A percentile compares a stretch with the other conserved stretches of the same genome.
phyloP scores from a whole-genome alignment of 2,888 invertebrate genomes.

The Lasioglossum lativentre region DNA sequence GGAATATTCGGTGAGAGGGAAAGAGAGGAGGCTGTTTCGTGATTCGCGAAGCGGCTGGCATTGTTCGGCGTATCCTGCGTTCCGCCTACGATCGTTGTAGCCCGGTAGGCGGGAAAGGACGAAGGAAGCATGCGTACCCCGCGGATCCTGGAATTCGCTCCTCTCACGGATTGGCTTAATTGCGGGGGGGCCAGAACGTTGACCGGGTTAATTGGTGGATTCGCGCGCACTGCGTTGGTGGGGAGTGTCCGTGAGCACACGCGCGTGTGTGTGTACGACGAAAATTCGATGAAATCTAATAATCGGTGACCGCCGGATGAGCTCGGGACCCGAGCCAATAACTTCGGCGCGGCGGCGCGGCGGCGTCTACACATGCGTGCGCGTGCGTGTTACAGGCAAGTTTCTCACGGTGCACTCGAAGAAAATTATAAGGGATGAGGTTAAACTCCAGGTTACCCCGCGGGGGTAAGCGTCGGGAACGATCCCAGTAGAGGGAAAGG shows the following conservation, averaged over 20 bases:
- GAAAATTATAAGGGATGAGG: constrained; percentile 82
- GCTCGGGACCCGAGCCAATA: neutral
- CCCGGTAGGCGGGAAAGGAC: neutral
- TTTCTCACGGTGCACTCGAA: constrained; percentile 84
- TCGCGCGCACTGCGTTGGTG: too few species aligned
- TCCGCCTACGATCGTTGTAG: constrained; percentile 31
- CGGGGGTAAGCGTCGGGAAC: constrained; percentile 58
- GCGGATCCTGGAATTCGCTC: constrained; percentile 46
- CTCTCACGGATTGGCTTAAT: constrained; percentile 69
- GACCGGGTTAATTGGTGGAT: constrained; percentile 68
- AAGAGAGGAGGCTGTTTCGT: neutral
- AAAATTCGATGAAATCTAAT: constrained; percentile 78
- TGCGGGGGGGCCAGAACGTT: constrained; percentile 57
- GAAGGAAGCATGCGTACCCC: constrained; percentile 5
- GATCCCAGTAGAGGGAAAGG: constrained; percentile 6
- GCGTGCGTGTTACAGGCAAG: constrained; percentile 81
- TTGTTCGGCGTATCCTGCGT: constrained; percentile 5
- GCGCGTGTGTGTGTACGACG: constrained; percentile 56
- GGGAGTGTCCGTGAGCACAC: constrained; percentile 39
- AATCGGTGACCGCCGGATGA: constrained; percentile 71
- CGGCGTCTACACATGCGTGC: constrained; percentile 61
- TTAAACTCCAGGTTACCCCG: constrained; percentile 77
- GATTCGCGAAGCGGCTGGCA: neutral
- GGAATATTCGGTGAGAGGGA: neutral
- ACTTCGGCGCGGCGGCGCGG: neutral